Evolutionary conservation across 2,888 invertebrate genomes (phyloP).

Genomic region (Aquatica leii): DNA sequence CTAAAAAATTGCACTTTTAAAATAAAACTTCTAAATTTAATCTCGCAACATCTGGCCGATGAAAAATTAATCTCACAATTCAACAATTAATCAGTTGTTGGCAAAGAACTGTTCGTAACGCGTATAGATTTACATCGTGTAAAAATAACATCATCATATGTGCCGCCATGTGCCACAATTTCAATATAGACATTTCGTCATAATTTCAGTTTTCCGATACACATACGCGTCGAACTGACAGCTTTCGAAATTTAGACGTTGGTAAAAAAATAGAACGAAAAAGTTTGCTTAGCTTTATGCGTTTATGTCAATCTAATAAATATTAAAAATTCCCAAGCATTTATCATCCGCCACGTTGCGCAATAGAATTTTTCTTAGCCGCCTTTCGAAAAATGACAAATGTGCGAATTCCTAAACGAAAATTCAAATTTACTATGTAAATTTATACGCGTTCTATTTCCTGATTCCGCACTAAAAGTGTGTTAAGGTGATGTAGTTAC

Average conservation of each 20-base stretch:
- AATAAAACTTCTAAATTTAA: too few species aligned
- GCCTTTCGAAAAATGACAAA: background rate
- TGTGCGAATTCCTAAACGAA: background rate
- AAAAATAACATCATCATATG: constrained; percentile 7
- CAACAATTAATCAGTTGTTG: constrained; percentile 11
- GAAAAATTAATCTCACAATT: constrained; percentile 12
- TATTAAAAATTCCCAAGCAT: too few species aligned
- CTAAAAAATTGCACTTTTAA: too few species aligned
- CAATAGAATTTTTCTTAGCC: background rate
- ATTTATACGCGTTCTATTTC: background rate
- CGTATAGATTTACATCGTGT: background rate
- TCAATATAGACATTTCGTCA: constrained; percentile 3
- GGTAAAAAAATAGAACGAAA: background rate
- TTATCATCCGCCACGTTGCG: too few species aligned
- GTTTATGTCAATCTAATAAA: too few species aligned
- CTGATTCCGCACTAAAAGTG: background rate
- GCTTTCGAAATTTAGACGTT: background rate
- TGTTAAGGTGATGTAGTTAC: background rate
- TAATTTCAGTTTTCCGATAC: background rate
- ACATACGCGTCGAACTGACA: background rate
- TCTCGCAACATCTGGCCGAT: background rate
- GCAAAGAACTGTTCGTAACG: constrained; percentile 4
- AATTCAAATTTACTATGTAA: background rate
- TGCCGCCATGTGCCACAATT: background rate
- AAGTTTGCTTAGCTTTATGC: too few species aligned